Conservation (phyloP, 2,113 vertebrate species). For the Neodontobutis hainanensis region DNA sequence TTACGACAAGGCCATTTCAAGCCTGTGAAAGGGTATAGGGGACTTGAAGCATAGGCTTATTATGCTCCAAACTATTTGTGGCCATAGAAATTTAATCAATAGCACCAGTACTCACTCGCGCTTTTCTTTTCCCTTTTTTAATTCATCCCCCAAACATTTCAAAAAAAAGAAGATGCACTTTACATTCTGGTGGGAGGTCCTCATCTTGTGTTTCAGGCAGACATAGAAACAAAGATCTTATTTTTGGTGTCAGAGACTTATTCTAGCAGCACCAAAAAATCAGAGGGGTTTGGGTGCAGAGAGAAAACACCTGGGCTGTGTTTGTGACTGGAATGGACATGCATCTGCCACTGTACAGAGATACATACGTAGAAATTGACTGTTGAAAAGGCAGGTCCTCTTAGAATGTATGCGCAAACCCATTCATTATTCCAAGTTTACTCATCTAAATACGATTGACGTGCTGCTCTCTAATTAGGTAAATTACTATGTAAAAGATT, state of each 20-base stretch:
- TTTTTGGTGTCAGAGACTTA: slow-evolving; percentile 51
- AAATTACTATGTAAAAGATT: no score
- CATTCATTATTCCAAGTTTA: no score
- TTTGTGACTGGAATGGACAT: slow-evolving; percentile 13
- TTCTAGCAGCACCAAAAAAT: slow-evolving; percentile 43
- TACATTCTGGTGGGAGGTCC: slow-evolving; percentile 66
- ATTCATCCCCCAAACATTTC: slow-evolving; percentile 60
- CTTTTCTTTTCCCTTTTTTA: slow-evolving; percentile 27
- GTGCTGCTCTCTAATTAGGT: no score
- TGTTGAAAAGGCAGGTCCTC: no score
- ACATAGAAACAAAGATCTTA: slow-evolving; percentile 44
- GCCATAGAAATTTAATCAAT: slow-evolving; percentile 79
- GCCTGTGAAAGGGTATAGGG: slow-evolving; percentile 59
- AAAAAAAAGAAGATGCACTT: slow-evolving; percentile 51
- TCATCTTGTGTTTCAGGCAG: slow-evolving; percentile 54
- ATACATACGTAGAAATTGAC: no score
- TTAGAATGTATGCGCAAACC: no score
- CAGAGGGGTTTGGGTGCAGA: slow-evolving; percentile 18
- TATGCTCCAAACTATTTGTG: slow-evolving; percentile 78
- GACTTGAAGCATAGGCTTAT: slow-evolving; percentile 76
- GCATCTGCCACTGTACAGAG: slow-evolving; percentile 6
- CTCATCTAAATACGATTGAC: no score
- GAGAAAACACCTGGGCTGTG: slow-evolving; percentile 20
- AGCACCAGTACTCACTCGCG: slow-evolving; percentile 36
- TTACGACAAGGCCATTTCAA: slow-evolving; percentile 71